phyloP scores from a whole-genome alignment of 2,888 invertebrate genomes.

The Cheilosia impressa region DNA sequence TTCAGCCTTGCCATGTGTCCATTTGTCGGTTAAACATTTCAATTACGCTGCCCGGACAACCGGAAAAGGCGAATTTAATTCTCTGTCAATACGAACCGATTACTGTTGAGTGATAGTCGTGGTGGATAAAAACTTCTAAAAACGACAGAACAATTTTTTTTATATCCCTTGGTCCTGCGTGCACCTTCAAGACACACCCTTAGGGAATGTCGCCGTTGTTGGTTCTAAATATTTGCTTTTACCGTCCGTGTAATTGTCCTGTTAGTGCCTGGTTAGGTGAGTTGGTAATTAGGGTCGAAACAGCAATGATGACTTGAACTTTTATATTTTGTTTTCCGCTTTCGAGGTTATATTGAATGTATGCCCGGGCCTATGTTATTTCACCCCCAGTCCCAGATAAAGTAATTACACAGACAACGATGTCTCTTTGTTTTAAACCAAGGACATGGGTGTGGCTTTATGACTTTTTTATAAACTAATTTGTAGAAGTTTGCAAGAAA shows the following conservation, averaged over 20 bases:
- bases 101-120: conserved; percentile 29
- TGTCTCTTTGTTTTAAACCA: conserved; percentile 60
- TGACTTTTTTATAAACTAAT: conserved; percentile 53
- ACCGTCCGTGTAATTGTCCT: conserved; percentile 65
- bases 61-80: conserved; percentile 74
- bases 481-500: conserved; percentile 1
- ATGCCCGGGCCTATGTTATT: conserved; percentile 44
- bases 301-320: conserved; percentile 72
- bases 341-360: conserved; percentile 53
- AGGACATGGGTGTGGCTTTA: conserved; percentile 52
- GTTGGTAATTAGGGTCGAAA: conserved; percentile 71
- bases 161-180: conserved; percentile 41
- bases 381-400: conserved; percentile 41
- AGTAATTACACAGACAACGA: conserved; percentile 54
- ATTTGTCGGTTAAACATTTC: conserved; percentile 75
- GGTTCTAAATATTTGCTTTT: conserved; percentile 61
- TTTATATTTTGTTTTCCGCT: conserved; percentile 41
- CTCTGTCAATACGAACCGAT: conserved; percentile 68
- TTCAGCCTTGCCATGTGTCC: conserved; percentile 39
- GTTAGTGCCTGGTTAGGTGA: conserved; percentile 67
- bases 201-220: conserved; percentile 62
- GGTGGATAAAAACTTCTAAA: conserved; percentile 14
- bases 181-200: conserved; percentile 61
- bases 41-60: conserved; percentile 71
- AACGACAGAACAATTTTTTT: conserved; percentile 20